phyloP scores from a whole-genome alignment of 2,113 vertebrate species.

The Cebus imitator region DNA sequence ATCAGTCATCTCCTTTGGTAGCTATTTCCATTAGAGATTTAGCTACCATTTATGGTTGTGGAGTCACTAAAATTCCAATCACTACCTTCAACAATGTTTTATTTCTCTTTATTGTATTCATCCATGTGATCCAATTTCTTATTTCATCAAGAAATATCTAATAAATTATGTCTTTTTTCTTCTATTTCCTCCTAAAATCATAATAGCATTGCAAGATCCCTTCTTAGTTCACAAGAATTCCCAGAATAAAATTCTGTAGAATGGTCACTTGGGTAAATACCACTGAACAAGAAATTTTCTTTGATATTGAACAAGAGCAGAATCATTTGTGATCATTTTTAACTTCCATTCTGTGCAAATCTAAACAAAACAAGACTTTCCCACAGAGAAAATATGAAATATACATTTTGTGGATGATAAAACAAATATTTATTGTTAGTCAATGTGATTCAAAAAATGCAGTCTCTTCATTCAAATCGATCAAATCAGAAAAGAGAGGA shows the following conservation, averaged over 20 bases:
- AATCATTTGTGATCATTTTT: neutral
- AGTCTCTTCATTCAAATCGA: neutral
- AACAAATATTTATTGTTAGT: conserved; percentile 56
- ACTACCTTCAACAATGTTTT: neutral
- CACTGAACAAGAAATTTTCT: neutral
- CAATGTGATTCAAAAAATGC: conserved; percentile 36
- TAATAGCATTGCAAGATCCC: neutral
- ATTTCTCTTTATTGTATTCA: conserved; percentile 7
- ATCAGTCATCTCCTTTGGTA: neutral
- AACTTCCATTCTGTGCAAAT: neutral
- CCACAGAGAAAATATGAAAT: conserved; percentile 38
- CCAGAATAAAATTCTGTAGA: neutral
- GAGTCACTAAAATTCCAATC: neutral
- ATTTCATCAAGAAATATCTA: conserved; percentile 23
- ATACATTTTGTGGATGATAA: conserved; percentile 44
- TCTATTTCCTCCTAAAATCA: neutral
- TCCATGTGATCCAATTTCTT: neutral
- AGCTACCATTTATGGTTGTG: neutral
- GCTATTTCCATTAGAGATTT: conserved; percentile 1
- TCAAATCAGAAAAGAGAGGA: conserved; percentile 46
- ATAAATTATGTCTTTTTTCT: neutral
- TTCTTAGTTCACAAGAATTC: neutral
- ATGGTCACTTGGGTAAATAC: neutral
- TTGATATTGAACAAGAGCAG: neutral
- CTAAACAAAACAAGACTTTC: conserved; percentile 16